phyloP scores from a whole-genome alignment of 2,888 invertebrate species.

The Papilio elwesi region DNA sequence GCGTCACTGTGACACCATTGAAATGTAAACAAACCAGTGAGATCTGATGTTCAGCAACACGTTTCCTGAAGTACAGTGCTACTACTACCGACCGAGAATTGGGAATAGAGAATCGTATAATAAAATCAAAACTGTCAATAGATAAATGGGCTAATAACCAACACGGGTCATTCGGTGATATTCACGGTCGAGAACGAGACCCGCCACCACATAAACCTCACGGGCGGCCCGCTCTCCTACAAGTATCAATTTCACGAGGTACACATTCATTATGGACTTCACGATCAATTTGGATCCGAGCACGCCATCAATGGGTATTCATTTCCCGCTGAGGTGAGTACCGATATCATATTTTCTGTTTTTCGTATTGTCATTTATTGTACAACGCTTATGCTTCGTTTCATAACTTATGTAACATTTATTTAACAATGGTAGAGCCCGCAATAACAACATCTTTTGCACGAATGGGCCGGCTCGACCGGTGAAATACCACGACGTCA shows the following conservation, averaged over 20 bases:
- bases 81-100: too few relatives aligned
- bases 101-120: not conserved
- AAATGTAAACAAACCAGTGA: too few relatives aligned
- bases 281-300: slow-evolving; percentile 97
- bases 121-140: slow-evolving; percentile 63
- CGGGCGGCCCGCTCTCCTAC: slow-evolving; percentile 97
- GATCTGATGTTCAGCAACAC: too few relatives aligned
- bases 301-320: slow-evolving; percentile 98
- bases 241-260: slow-evolving; percentile 97
- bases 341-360: slow-evolving; percentile 35
- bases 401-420: too few relatives aligned
- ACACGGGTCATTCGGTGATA: slow-evolving; percentile 97
- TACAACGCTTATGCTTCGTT: not conserved
- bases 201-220: slow-evolving; percentile 94
- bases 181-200: slow-evolving; percentile 95
- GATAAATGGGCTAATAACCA: slow-evolving; percentile 95
- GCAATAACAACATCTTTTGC: too few relatives aligned
- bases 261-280: slow-evolving; percentile 96
- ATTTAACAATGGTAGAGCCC: too few relatives aligned
- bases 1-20: too few relatives aligned
- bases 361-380: slow-evolving; percentile 15
- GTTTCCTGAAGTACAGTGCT: too few relatives aligned
- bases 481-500: too few relatives aligned
- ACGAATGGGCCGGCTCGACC: too few relatives aligned
- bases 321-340: slow-evolving; percentile 97